Evolutionary conservation across 1,140 invertebrate species (phyloP), one percentile per base, ranked within the genome.

Genomic region (Drosophila arizonae): DNA sequence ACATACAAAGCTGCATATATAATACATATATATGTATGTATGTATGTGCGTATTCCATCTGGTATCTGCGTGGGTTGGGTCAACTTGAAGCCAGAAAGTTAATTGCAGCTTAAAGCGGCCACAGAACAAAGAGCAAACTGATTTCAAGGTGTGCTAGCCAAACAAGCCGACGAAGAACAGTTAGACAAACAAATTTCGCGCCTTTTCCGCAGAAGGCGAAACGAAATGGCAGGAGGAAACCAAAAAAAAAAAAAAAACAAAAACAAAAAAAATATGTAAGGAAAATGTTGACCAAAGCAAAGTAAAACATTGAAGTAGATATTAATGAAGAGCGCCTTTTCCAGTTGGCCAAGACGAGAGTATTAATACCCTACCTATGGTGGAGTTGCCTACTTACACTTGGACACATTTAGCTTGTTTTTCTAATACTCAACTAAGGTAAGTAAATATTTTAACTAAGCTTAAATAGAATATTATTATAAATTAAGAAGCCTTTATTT

Each of bases 61-160:
- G 13, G 43, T 45, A 1, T 46, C 17, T 5, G 4, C 2, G 52
- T 50, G 63, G 70, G 61, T 63, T 62, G 28, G 77, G 75, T 69
- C 77, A 72, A 68, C 79, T 80, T 80, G 55, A 85, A 76, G 73
- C 21, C 73, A 46, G 33, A 57, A 86, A 86, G 81, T 86, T 86
- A 86, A 86, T 86, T 86, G 82, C 84, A 86, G 76, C 84, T 86
- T 86, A 87, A 86, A 82, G 33, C 33, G 33, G 82, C 79, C 79
- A 65, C 63, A 71, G 62, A 74, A 63, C 43, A 15, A 39, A 46
- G 61, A 76, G 58, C 73, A 79, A 79, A 82, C 79, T 74, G 82
- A 87, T 87, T 87, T 87, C 41, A 43, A 88, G 82, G 82, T 81
- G 82, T 68, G 82, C 41, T 72, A 61, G 10, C 54, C 11, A 13